Evolutionary conservation across 2,113 vertebrate species (phyloP).

Genomic region (Hipposideros armiger): DNA sequence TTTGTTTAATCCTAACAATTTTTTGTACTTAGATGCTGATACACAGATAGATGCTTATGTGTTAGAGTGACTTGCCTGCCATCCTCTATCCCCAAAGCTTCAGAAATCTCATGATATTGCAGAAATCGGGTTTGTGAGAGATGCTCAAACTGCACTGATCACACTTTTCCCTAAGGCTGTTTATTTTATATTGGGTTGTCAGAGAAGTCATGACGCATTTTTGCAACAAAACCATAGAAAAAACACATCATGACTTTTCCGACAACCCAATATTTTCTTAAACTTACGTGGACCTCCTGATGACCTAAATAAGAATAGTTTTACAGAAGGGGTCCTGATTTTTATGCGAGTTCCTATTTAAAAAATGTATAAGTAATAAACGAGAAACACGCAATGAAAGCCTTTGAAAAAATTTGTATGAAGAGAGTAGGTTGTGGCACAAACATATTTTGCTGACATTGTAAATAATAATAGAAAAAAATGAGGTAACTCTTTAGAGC

Average conservation of each 20-base stretch:
- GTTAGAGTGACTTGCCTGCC: neutral
- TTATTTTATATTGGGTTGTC: neutral
- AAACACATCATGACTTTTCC: no score
- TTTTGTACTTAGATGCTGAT: neutral
- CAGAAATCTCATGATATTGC: neutral
- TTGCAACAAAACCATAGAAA: no score
- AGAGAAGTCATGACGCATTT: no score
- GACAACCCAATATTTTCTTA: neutral
- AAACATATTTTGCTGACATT: conserved; percentile 35
- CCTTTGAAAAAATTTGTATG: conserved; percentile 36
- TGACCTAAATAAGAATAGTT: conserved; percentile 39
- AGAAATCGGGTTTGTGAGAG: neutral
- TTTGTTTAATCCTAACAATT: neutral
- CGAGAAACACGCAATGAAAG: neutral
- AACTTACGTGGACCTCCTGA: neutral
- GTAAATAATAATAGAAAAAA: neutral
- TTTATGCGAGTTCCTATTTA: conserved; percentile 24
- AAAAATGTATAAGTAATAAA: neutral
- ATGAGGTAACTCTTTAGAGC: neutral
- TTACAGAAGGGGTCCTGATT: neutral
- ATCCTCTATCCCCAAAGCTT: neutral
- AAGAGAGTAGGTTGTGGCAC: neutral
- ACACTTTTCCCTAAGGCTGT: neutral
- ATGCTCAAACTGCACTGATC: neutral
- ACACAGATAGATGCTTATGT: neutral